Percentiles rank a stretch among this genome's conserved stretches.
Evolutionary conservation across 2,113 vertebrate species (phyloP).

Genomic region (Xenus cinereus): DNA sequence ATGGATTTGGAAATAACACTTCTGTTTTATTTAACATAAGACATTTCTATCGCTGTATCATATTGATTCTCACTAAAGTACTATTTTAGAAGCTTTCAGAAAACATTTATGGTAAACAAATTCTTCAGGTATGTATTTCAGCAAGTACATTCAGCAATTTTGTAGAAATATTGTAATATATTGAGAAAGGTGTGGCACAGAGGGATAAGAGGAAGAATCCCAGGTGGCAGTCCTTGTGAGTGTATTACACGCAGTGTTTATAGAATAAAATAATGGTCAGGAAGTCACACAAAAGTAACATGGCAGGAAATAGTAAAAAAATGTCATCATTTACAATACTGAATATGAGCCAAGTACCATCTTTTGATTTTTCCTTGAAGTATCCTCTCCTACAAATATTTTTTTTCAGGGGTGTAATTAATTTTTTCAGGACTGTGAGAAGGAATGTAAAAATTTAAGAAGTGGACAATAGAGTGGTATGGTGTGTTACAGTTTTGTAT

Average conservation of each 20-base stretch:
- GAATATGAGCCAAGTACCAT: neutral
- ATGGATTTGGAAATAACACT: neutral
- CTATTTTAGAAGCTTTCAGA: neutral
- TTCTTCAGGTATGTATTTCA: neutral
- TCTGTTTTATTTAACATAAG: neutral
- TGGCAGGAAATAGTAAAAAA: neutral
- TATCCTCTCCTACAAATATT: neutral
- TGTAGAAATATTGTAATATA: neutral
- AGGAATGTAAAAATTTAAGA: neutral
- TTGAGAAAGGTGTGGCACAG: neutral
- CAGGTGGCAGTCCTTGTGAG: neutral
- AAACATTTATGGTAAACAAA: neutral
- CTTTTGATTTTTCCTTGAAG: neutral
- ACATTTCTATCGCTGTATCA: neutral
- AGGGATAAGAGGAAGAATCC: neutral
- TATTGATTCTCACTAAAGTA: neutral
- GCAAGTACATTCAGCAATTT: neutral
- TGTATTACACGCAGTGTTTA: neutral
- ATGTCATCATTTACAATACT: rapidly evolving
- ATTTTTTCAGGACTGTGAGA: neutral
- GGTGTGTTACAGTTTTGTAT: neutral
- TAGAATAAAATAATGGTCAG: neutral
- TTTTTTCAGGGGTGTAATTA: neutral
- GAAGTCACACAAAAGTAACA: neutral
- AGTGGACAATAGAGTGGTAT: rapidly evolving